Conservation (phyloP, 2,113 vertebrate species). For the Menidia beryllina region DNA sequence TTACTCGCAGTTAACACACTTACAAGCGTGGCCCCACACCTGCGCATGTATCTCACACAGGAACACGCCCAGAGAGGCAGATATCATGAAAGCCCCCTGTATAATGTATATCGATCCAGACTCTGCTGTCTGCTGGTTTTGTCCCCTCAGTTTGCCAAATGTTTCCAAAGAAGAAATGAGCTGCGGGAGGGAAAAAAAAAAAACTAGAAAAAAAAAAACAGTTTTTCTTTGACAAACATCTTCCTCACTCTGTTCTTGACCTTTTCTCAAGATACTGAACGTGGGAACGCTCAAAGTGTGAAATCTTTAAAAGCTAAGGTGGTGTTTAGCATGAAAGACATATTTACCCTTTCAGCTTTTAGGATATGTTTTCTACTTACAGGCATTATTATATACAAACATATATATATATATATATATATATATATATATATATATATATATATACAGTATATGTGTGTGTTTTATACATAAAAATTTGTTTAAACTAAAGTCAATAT, state of each 20-base stretch:
- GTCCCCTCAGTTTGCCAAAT: constrained; percentile 13
- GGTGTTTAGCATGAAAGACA: not conserved
- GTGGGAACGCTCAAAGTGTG: not conserved
- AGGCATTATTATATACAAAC: not conserved
- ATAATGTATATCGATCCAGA: constrained; percentile 42
- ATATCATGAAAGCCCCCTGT: constrained; percentile 35
- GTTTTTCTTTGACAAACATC: not conserved
- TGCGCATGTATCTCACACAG: constrained; percentile 13
- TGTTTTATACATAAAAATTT: too few relatives aligned
- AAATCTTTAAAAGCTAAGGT: not conserved
- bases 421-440: too few relatives aligned
- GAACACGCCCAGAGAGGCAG: constrained; percentile 12
- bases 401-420: too few relatives aligned
- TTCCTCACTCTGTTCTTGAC: not conserved
- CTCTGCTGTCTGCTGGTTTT: constrained; percentile 20
- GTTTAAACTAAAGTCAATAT: too few relatives aligned
- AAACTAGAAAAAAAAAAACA: constrained; percentile 12
- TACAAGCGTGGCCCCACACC: constrained; percentile 17
- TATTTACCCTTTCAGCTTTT: not conserved
- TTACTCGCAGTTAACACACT: constrained; percentile 43
- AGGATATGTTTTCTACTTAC: not conserved
- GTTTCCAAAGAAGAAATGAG: constrained; percentile 5
- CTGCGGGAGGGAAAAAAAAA: too few relatives aligned
- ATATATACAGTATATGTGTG: too few relatives aligned
- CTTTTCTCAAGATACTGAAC: not conserved